A percentile compares a stretch with the other conserved stretches of the same genome.
phyloP scores from a whole-genome alignment of 2,797 vertebrate genomes.

The Notolabrus celidotus region DNA sequence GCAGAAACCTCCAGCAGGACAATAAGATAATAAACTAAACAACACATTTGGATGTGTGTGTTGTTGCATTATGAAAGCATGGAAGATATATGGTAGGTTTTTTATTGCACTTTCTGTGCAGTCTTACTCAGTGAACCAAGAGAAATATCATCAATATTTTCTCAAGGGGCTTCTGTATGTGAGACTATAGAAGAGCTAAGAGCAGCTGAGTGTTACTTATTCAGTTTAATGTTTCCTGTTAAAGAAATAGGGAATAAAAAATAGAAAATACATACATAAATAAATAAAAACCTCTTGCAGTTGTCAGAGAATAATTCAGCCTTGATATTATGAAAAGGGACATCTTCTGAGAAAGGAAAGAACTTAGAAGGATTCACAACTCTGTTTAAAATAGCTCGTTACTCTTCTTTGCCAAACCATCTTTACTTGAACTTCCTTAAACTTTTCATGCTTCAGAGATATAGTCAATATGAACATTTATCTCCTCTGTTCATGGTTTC shows the following conservation, averaged over 20 bases:
- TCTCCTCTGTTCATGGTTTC: too few relatives aligned
- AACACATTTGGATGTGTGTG: background rate
- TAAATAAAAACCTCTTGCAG: background rate
- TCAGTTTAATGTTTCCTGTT: slow-evolving; percentile 13
- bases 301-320: background rate
- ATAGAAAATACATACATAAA: too few relatives aligned
- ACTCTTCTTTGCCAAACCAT: too few relatives aligned
- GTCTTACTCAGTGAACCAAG: background rate
- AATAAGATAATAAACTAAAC: background rate
- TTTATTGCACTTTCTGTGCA: background rate
- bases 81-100: background rate
- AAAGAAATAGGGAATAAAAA: background rate
- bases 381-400: background rate
- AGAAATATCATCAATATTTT: background rate
- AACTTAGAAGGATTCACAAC: background rate
- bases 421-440: too few relatives aligned
- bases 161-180: background rate
- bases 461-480: too few relatives aligned
- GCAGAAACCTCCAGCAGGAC: too few relatives aligned
- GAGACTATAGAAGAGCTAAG: background rate
- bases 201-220: slow-evolving; percentile 4
- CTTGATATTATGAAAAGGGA: background rate
- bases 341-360: background rate
- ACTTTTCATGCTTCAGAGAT: too few relatives aligned
- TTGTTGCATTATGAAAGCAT: background rate